Evolutionary conservation across 2,113 vertebrate genomes (phyloP).

Genomic region (Loxodonta africana): DNA sequence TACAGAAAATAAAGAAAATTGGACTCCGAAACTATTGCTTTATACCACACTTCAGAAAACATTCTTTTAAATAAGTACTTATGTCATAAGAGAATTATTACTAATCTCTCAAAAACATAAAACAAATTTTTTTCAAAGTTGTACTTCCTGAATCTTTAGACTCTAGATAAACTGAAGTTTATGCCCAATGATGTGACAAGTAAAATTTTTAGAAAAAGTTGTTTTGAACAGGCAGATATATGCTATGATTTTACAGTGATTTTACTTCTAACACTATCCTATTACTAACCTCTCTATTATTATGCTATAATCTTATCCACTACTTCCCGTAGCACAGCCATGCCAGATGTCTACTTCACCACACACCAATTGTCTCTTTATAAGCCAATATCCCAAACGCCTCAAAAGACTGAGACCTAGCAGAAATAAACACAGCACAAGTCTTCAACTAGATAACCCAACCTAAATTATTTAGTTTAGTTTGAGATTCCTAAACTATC

Average conservation of each 20-base stretch:
- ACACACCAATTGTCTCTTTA: neutral
- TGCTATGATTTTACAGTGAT: neutral
- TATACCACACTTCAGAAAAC: neutral
- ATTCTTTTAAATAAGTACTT: slow-evolving; percentile 21
- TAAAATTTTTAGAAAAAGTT: slow-evolving; percentile 13
- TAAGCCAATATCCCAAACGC: neutral
- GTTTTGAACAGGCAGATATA: neutral
- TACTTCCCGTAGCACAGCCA: neutral
- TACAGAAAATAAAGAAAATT: slow-evolving; percentile 20
- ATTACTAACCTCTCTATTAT: neutral
- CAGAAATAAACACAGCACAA: slow-evolving; percentile 11
- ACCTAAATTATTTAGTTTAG: neutral
- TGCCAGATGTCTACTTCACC: neutral
- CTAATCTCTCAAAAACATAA: neutral
- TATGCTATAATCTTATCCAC: neutral
- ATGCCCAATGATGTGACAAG: neutral
- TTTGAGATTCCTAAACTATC: neutral
- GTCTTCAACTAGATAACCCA: neutral
- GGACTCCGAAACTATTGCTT: neutral
- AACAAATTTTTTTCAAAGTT: neutral
- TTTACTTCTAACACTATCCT: slow-evolving; percentile 47
- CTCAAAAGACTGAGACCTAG: slow-evolving; percentile 13
- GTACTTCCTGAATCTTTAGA: neutral
- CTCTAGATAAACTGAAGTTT: slow-evolving; percentile 16
- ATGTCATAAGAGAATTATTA: neutral